Conservation (phyloP, 2,888 invertebrate species). For the Melolontha melolontha region DNA sequence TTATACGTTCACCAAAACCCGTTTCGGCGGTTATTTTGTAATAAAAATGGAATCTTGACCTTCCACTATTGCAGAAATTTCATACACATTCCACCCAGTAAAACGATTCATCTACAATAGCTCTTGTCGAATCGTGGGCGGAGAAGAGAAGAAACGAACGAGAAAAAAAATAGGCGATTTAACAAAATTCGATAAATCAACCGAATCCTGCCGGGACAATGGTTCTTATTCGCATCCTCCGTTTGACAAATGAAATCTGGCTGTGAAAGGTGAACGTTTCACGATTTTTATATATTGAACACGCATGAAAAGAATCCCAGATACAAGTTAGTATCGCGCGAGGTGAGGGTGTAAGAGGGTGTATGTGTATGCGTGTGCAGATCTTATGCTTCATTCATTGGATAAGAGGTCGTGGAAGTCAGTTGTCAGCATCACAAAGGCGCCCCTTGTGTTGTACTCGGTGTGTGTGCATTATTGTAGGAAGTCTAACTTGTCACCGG, state of each 20-base stretch:
- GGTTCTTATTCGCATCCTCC: constrained; percentile 37
- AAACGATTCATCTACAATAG: neutral
- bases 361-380: constrained; percentile 23
- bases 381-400: constrained; percentile 55
- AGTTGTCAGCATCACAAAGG: constrained; percentile 54
- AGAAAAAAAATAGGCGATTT: constrained; percentile 35
- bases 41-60: no score
- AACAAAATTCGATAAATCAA: constrained; percentile 57
- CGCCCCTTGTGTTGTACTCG: constrained; percentile 49
- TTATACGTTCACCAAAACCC: no score
- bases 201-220: constrained; percentile 56
- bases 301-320: constrained; percentile 51
- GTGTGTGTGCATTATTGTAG: constrained; percentile 55
- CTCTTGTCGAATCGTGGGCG: constrained; percentile 3
- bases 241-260: constrained; percentile 66
- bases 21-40: no score
- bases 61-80: no score
- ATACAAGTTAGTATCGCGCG: constrained; percentile 47
- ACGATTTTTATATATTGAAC: constrained; percentile 63
- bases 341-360: constrained; percentile 31
- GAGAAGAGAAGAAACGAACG: neutral
- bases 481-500: constrained; percentile 60
- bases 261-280: constrained; percentile 65
- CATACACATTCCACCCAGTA: neutral
- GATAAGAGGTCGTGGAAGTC: constrained; percentile 54